Evolutionary conservation across 2,113 vertebrate species (phyloP).

Genomic region (Willisornis vidua): DNA sequence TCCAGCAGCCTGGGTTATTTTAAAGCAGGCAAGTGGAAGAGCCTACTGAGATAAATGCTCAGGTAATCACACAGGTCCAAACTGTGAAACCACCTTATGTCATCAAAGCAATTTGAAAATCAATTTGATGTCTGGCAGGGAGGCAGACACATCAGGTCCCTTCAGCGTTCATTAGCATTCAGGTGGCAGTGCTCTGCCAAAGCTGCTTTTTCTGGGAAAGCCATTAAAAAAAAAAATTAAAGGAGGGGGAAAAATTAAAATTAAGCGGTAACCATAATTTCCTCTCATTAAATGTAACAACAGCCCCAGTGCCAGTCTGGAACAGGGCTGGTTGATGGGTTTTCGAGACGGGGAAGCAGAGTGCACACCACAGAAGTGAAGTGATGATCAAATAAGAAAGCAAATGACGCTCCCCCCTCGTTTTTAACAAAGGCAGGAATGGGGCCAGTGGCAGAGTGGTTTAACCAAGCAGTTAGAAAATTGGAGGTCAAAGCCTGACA

Average conservation of each 20-base stretch:
- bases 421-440: conserved; percentile 35
- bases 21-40: conserved; percentile 6
- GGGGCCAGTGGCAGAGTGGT: conserved; percentile 22
- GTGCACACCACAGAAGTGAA: neutral
- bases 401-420: conserved; percentile 43
- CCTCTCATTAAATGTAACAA: conserved; percentile 70
- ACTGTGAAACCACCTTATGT: conserved; percentile 70
- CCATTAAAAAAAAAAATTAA: conserved; percentile 32
- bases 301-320: neutral
- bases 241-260: neutral
- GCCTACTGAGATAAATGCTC: conserved; percentile 54
- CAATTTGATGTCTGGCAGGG: conserved; percentile 77
- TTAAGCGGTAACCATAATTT: conserved; percentile 47
- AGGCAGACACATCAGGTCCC: conserved; percentile 39
- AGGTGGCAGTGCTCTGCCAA: neutral
- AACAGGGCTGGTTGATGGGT: neutral
- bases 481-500: conserved; percentile 56
- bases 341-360: neutral
- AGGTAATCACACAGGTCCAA: conserved; percentile 68
- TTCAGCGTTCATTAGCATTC: conserved; percentile 54
- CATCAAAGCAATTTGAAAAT: conserved; percentile 80
- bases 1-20: conserved; percentile 19
- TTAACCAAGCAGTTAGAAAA: conserved; percentile 54
- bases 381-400: conserved; percentile 44
- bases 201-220: conserved; percentile 53